Conservation (phyloP, 2,797 vertebrate genomes). For the Streptopelia turtur region DNA sequence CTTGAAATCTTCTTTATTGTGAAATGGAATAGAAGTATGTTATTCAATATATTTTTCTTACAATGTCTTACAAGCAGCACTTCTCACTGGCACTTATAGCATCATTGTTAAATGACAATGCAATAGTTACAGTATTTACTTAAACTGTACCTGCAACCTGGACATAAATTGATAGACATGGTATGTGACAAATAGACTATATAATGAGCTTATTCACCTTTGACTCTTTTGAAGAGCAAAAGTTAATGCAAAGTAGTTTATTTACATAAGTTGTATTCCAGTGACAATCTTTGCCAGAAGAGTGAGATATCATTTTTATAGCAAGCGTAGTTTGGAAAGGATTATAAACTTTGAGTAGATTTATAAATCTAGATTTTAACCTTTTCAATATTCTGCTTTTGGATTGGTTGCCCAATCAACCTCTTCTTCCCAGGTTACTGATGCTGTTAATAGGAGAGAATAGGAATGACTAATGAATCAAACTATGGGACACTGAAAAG, state of each 20-base stretch:
- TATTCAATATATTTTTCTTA: not conserved
- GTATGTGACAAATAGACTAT: not conserved
- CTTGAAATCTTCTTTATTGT: constrained; percentile 3
- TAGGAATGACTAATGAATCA: constrained; percentile 75
- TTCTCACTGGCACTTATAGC: not conserved
- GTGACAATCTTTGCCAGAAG: not conserved
- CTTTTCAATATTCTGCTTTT: constrained; percentile 69
- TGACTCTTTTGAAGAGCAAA: not conserved
- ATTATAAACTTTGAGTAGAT: constrained; percentile 64
- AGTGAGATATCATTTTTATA: constrained; percentile 43
- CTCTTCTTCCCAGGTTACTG: constrained; percentile 47
- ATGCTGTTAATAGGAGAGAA: constrained; percentile 64
- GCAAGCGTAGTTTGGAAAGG: constrained; percentile 36
- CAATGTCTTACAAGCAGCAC: not conserved
- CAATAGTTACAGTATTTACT: not conserved
- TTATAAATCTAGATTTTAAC: constrained; percentile 69
- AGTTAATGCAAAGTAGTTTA: not conserved
- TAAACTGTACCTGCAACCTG: not conserved
- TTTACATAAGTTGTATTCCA: constrained; percentile 42
- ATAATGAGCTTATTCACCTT: not conserved
- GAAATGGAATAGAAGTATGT: not conserved
- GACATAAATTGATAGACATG: not conserved
- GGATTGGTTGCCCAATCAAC: constrained; percentile 57
- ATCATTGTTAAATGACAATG: not conserved
- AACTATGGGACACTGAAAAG: constrained; percentile 68